Evolutionary conservation across 2,797 vertebrate species (phyloP).

Genomic region (Pygocentrus nattereri): DNA sequence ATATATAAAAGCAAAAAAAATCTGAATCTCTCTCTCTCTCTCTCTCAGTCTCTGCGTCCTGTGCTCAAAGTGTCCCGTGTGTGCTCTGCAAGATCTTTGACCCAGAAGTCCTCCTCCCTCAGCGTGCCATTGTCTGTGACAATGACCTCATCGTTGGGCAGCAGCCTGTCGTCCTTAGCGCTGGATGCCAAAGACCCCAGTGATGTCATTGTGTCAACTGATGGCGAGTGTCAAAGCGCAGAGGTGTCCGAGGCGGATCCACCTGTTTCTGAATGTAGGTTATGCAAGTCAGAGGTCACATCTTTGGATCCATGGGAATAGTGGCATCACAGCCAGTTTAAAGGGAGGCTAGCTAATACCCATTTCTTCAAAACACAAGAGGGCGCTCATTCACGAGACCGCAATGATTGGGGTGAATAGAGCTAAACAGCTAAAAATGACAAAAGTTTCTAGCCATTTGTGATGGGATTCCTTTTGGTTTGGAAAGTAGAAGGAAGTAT

Average conservation of each 20-base stretch:
- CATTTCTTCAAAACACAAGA: too few species aligned
- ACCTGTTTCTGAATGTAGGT: slow-evolving; percentile 63
- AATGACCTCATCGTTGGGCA: slow-evolving; percentile 62
- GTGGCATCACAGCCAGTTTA: too few species aligned
- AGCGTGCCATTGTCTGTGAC: slow-evolving; percentile 68
- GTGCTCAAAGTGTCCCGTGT: slow-evolving; percentile 37
- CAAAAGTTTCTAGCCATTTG: too few species aligned
- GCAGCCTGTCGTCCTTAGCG: slow-evolving; percentile 71
- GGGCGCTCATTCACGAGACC: too few species aligned
- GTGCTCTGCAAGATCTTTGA: slow-evolving; percentile 45
- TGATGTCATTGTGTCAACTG: slow-evolving; percentile 65
- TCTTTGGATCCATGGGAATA: neutral
- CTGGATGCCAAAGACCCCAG: slow-evolving; percentile 62
- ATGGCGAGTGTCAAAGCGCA: slow-evolving; percentile 37
- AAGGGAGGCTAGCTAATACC: too few species aligned
- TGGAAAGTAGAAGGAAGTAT: too few species aligned
- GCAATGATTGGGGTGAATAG: too few species aligned
- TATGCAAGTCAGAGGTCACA: neutral
- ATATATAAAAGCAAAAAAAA: too few species aligned
- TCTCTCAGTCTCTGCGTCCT: slow-evolving; percentile 9
- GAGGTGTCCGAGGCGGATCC: slow-evolving; percentile 64
- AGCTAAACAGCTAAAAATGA: too few species aligned
- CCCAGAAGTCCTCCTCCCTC: slow-evolving; percentile 61
- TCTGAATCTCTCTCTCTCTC: neutral
- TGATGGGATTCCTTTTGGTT: too few species aligned